Percentiles rank a stretch among this genome's conserved stretches.
These are phyloP conservation scores for Plagodis pulveraria DNA, from an alignment of 2,888 invertebrate genomes.

Conservation along the genomic window DNA sequence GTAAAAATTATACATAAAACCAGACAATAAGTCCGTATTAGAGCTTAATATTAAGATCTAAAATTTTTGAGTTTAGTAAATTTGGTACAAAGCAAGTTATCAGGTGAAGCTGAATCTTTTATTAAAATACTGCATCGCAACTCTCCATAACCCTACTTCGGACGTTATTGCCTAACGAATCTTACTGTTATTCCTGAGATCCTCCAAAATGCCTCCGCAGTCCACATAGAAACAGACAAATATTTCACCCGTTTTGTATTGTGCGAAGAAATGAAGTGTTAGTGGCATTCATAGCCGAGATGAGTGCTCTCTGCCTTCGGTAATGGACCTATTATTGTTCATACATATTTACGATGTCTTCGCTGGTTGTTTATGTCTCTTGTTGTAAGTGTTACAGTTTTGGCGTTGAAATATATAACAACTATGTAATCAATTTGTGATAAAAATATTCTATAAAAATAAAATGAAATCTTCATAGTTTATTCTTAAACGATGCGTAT, in stretches of 20 bases:
- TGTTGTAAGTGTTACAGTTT: slow-evolving; percentile 12
- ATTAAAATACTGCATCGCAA: too few species aligned
- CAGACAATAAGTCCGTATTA: too few species aligned
- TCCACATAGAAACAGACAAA: slow-evolving; percentile 39
- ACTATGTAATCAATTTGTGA: not conserved
- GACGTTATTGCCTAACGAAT: not conserved
- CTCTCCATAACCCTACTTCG: not conserved
- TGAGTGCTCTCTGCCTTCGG: slow-evolving; percentile 34
- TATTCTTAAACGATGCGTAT: too few species aligned
- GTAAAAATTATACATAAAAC: too few species aligned
- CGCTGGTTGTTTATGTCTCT: slow-evolving; percentile 32
- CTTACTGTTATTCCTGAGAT: slow-evolving; percentile 42
- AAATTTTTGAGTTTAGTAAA: too few species aligned
- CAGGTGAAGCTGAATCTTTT: too few species aligned
- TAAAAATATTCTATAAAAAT: not conserved
- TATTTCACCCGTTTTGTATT: slow-evolving; percentile 43
- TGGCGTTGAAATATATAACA: too few species aligned
- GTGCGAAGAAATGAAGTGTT: slow-evolving; percentile 41
- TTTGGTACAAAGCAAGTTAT: too few species aligned
- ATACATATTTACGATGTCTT: slow-evolving; percentile 38
- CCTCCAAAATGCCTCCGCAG: slow-evolving; percentile 51
- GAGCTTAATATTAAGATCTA: too few species aligned
- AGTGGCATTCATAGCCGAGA: slow-evolving; percentile 39
- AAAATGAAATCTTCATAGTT: too few species aligned
- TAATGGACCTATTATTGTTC: slow-evolving; percentile 43